These are phyloP conservation scores for Anguilla japonica DNA, from an alignment of 2,113 vertebrate species.

Conservation along the genomic window DNA sequence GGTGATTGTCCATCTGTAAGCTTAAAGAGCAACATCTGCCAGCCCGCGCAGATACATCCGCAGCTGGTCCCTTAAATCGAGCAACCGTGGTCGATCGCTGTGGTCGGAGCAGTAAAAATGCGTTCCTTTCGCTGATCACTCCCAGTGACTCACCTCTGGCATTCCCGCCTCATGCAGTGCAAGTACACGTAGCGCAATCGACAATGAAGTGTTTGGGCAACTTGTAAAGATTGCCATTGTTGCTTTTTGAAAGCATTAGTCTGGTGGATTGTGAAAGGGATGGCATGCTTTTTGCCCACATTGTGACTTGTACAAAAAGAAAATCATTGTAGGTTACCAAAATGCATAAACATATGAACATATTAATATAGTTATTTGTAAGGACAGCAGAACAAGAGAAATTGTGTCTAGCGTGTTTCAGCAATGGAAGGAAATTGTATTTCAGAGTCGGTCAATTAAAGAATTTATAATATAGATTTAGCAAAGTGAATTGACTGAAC, in stretches of 20 bases:
- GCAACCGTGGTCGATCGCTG: neutral
- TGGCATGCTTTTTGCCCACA: neutral
- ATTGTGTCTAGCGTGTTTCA: neutral
- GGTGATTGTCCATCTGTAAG: neutral
- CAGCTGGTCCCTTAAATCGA: neutral
- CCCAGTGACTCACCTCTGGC: conserved; percentile 26
- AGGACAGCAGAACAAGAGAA: neutral
- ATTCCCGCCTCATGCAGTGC: conserved; percentile 38
- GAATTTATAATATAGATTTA: neutral
- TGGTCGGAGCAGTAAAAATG: conserved; percentile 30
- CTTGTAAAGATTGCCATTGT: neutral
- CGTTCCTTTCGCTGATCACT: conserved; percentile 24
- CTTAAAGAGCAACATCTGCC: neutral
- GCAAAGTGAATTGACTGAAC: neutral
- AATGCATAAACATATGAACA: neutral
- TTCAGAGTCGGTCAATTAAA: neutral
- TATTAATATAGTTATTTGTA: neutral
- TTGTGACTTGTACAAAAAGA: conserved; percentile 31
- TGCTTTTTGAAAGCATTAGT: conserved; percentile 3
- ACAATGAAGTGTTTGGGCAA: neutral
- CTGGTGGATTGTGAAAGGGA: neutral
- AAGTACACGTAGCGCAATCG: conserved; percentile 6
- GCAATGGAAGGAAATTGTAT: neutral
- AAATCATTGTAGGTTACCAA: neutral
- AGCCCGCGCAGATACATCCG: neutral